phyloP scores from a whole-genome alignment of 2,888 invertebrate species.

The Phoenoteleia sp. region DNA sequence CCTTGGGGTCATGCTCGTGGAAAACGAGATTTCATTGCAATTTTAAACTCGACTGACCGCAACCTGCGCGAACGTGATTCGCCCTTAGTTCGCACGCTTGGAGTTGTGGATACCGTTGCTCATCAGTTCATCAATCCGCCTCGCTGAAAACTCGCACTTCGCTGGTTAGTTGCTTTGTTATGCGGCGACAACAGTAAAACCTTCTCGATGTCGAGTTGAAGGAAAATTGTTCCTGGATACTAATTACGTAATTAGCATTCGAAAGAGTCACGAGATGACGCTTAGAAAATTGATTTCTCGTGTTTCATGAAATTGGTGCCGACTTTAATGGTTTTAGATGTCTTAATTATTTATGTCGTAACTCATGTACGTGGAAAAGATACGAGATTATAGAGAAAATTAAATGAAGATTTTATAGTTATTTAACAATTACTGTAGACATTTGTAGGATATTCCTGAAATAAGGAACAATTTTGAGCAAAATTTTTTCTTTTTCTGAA shows the following conservation, averaged over 20 bases:
- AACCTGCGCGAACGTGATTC: constrained; percentile 71
- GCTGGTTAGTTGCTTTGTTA: constrained; percentile 36
- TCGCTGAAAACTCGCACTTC: constrained; percentile 50
- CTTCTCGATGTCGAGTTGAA: background rate
- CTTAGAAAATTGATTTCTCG: constrained; percentile 21
- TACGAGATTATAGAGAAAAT: too few relatives aligned
- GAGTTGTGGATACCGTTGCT: constrained; percentile 65
- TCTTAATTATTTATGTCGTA: too few relatives aligned
- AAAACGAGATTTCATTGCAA: constrained; percentile 74
- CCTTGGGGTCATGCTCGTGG: constrained; percentile 69
- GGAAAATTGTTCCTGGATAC: background rate
- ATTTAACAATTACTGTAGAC: too few relatives aligned
- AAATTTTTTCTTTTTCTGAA: too few relatives aligned
- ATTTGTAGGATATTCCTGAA: too few relatives aligned
- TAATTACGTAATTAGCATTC: constrained; percentile 33
- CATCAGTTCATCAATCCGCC: constrained; percentile 58
- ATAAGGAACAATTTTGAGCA: too few relatives aligned
- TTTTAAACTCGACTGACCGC: constrained; percentile 71
- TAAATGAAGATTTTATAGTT: too few relatives aligned
- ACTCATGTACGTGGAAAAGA: too few relatives aligned
- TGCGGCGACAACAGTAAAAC: constrained; percentile 1
- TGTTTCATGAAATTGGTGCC: too few relatives aligned
- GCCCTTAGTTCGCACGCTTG: constrained; percentile 70
- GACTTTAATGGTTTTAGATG: too few relatives aligned
- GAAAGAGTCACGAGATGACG: background rate